phyloP scores from a whole-genome alignment of 2,797 vertebrate species.

The Fistularia tabacaria region DNA sequence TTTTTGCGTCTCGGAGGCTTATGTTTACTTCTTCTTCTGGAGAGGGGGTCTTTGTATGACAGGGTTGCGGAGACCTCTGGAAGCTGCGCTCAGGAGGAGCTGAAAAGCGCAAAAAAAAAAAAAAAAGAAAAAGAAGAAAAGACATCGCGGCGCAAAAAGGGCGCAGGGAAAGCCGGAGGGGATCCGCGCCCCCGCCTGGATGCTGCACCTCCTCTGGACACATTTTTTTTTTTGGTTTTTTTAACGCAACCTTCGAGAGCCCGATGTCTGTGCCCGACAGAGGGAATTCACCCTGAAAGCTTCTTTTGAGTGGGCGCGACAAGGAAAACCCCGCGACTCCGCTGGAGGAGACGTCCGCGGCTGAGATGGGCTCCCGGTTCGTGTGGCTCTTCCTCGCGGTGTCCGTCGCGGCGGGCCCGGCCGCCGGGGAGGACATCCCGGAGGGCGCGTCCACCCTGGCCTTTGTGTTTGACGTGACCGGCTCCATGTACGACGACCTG shows the following conservation, averaged over 20 bases:
- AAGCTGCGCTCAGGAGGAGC: slow-evolving; percentile 29
- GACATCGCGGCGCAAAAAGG: slow-evolving; percentile 6
- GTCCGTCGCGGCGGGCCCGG: slow-evolving; percentile 56
- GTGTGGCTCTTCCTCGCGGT: slow-evolving; percentile 55
- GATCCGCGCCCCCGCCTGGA: slow-evolving; percentile 17
- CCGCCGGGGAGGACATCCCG: slow-evolving; percentile 72
- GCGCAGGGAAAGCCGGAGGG: slow-evolving; percentile 7
- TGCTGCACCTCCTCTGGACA: neutral
- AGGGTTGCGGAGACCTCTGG: slow-evolving; percentile 36
- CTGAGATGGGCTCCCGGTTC: slow-evolving; percentile 59
- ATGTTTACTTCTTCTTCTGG: slow-evolving; percentile 6
- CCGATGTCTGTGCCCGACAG: slow-evolving; percentile 52
- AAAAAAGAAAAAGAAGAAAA: slow-evolving; percentile 19
- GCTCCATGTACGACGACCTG: slow-evolving; percentile 98
- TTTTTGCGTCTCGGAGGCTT: slow-evolving; percentile 31
- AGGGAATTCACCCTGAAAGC: slow-evolving; percentile 47
- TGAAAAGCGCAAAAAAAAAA: slow-evolving; percentile 18
- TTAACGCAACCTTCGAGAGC: slow-evolving; percentile 21
- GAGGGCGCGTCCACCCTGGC: slow-evolving; percentile 94
- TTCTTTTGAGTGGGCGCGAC: slow-evolving; percentile 27
- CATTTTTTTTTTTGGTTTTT: neutral
- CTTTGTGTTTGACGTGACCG: slow-evolving; percentile 97
- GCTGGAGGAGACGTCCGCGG: slow-evolving; percentile 21
- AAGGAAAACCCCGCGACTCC: slow-evolving; percentile 11
- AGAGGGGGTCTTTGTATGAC: slow-evolving; percentile 66